Evolutionary conservation across 2,797 vertebrate species (phyloP).

Genomic region (Pogoniulus pusillus): DNA sequence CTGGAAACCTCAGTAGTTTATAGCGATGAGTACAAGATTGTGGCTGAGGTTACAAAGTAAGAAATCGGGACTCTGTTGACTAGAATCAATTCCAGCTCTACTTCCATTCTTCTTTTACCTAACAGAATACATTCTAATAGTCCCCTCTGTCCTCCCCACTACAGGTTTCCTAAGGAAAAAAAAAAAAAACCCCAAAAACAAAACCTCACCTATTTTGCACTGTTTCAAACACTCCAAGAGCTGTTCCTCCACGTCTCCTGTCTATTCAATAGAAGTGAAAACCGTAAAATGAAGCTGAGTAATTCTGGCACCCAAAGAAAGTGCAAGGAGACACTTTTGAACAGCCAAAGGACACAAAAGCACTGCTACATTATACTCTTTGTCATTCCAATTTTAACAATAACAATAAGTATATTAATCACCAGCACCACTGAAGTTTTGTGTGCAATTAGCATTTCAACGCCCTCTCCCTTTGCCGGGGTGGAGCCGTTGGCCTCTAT

Average conservation of each 20-base stretch:
- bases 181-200: too few species aligned
- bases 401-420: conserved; percentile 75
- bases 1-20: not conserved
- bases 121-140: not conserved
- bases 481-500: conserved; percentile 27
- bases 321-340: conserved; percentile 65
- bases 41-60: not conserved
- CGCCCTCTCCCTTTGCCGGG: conserved; percentile 36
- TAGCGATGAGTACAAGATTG: not conserved
- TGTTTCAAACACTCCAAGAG: conserved; percentile 54
- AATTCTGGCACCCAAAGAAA: conserved; percentile 75
- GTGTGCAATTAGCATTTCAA: conserved; percentile 69
- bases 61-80: not conserved
- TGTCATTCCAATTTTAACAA: conserved; percentile 76
- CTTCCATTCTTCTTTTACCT: not conserved
- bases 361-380: conserved; percentile 64
- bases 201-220: conserved; percentile 25
- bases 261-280: conserved; percentile 71
- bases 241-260: conserved; percentile 69
- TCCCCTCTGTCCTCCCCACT: not conserved
- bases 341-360: conserved; percentile 74
- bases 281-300: conserved; percentile 75
- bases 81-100: not conserved
- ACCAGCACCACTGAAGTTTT: conserved; percentile 58
- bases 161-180: conserved; percentile 6